Percentiles rank a stretch among this genome's conserved stretches.
These are phyloP conservation scores for Drosophila repletoides DNA, from an alignment of 1,140 invertebrate genomes.

Conservation along the genomic window DNA sequence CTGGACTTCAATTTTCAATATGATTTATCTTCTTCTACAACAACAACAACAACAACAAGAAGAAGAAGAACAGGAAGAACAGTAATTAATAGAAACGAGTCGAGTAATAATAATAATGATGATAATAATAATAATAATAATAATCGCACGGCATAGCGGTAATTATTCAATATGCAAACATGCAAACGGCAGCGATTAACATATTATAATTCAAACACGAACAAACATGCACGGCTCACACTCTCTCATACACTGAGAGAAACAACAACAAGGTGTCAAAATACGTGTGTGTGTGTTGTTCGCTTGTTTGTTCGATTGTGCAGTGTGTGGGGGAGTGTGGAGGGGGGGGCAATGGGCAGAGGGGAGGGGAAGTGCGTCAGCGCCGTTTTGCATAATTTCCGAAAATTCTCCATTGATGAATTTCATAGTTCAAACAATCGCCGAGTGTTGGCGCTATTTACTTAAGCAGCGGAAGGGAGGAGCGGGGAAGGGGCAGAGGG, in stretches of 20 bases:
- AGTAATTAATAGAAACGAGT: too few species aligned
- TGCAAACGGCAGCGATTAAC: constrained; percentile 78
- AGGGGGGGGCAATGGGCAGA: too few species aligned
- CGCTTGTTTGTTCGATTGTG: constrained; percentile 12
- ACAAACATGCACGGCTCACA: constrained; percentile 51
- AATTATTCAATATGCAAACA: constrained; percentile 79
- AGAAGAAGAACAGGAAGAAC: too few species aligned
- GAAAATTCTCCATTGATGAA: constrained; percentile 67
- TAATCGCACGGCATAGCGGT: constrained; percentile 55
- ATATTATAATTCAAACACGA: constrained; percentile 69
- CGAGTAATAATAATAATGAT: constrained; percentile 35
- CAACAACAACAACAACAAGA: constrained; percentile 31
- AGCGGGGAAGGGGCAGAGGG: background rate
- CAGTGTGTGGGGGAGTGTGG: constrained; percentile 14
- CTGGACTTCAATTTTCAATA: constrained; percentile 31
- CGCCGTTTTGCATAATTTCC: constrained; percentile 73
- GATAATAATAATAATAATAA: constrained; percentile 18
- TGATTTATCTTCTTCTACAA: constrained; percentile 36
- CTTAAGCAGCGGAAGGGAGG: constrained; percentile 32
- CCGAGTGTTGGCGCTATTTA: constrained; percentile 29
- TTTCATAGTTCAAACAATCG: constrained; percentile 70
- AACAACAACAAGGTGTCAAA: constrained; percentile 15
- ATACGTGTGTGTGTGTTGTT: constrained; percentile 1
- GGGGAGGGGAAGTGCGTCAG: too few species aligned
- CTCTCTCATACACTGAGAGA: constrained; percentile 1